phyloP scores from a whole-genome alignment of 2,888 invertebrate genomes.

The Pogonocherus hispidulus region DNA sequence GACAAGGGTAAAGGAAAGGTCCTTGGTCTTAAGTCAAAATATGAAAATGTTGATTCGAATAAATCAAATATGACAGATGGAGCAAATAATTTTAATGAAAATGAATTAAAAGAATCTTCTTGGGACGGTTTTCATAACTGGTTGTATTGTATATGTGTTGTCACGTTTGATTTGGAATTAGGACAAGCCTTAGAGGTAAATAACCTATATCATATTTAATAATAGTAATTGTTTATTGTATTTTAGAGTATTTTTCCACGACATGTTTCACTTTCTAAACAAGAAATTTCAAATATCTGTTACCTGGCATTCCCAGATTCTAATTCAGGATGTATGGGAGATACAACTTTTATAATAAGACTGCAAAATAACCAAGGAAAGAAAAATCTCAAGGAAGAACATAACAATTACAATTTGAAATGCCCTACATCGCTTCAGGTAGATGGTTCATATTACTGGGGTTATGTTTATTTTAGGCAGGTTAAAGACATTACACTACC shows the following conservation, averaged over 20 bases:
- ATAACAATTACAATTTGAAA: conserved; percentile 80
- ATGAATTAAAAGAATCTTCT: conserved; percentile 52
- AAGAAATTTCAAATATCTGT: conserved; percentile 94
- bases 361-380: conserved; percentile 79
- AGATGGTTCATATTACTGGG: conserved; percentile 93
- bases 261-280: conserved; percentile 82
- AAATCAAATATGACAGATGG: conserved; percentile 56
- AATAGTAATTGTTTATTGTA: conserved; percentile 30
- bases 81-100: conserved; percentile 45
- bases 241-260: conserved; percentile 85
- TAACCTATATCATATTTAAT: conserved; percentile 9
- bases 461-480: conserved; percentile 98
- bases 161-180: conserved; percentile 98
- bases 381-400: conserved; percentile 71
- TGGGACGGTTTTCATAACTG: conserved; percentile 91
- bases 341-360: conserved; percentile 96
- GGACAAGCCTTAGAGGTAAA: conserved; percentile 96
- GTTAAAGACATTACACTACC: conserved; percentile 92
- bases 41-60: conserved; percentile 34
- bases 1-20: no score
- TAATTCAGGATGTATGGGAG: conserved; percentile 99
- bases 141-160: conserved; percentile 98
- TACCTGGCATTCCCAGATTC: conserved; percentile 99
- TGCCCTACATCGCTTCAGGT: conserved; percentile 83
- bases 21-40: background rate